These are phyloP conservation scores for Solenodon paradoxus DNA, from an alignment of 2,113 vertebrate species.

Conservation along the genomic window DNA sequence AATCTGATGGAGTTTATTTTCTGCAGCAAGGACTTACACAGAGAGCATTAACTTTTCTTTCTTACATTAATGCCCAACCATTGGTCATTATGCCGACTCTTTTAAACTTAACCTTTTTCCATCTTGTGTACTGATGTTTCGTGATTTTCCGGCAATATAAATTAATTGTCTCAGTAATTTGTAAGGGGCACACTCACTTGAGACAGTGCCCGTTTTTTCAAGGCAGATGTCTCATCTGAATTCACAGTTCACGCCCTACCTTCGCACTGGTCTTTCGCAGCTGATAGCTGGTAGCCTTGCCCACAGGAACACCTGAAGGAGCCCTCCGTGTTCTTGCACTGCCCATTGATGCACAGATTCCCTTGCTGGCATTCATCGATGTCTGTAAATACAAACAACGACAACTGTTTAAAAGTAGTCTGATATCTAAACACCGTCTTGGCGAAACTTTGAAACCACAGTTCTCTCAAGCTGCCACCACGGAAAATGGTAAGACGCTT, in stretches of 20 bases:
- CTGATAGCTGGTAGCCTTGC: conserved; percentile 87
- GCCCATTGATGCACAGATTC: conserved; percentile 88
- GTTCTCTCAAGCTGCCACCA: not conserved
- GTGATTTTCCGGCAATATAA: not conserved
- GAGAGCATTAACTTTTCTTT: not conserved
- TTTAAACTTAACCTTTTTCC: not conserved
- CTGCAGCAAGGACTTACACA: not conserved
- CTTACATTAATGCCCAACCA: not conserved
- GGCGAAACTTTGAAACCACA: not conserved
- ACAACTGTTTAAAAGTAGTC: not conserved
- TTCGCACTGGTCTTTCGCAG: conserved; percentile 90
- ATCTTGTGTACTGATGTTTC: not conserved
- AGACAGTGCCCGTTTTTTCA: not conserved
- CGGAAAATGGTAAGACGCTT: too few species aligned
- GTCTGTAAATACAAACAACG: conserved; percentile 83
- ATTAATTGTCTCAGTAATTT: not conserved
- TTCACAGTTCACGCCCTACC: conserved; percentile 79
- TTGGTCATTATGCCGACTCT: not conserved
- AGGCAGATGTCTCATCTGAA: not conserved
- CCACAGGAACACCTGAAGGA: conserved; percentile 93
- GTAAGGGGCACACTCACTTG: not conserved
- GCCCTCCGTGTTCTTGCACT: conserved; percentile 91
- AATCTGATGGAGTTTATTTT: not conserved
- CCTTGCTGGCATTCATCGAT: conserved; percentile 94
- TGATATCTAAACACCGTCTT: not conserved